Evolutionary conservation across 2,888 invertebrate genomes (phyloP).

Genomic region (Clostera curtula): DNA sequence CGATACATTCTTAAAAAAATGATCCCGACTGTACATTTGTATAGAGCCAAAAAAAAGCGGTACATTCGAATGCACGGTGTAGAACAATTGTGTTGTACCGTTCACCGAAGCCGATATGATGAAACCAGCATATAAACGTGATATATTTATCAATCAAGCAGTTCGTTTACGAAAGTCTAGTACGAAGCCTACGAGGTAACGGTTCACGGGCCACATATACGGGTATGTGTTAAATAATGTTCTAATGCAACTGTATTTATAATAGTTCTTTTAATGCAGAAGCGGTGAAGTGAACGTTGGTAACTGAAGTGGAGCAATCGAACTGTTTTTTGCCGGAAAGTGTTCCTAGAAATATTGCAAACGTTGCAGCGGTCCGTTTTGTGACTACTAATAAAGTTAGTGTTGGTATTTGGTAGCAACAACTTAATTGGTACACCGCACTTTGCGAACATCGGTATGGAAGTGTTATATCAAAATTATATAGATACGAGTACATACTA

Average conservation of each 20-base stretch:
- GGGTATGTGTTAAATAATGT: conserved; percentile 11
- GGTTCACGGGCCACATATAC: conserved; percentile 18
- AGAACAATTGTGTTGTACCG: conserved; percentile 30
- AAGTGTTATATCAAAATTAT: too few species aligned
- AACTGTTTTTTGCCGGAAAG: too few species aligned
- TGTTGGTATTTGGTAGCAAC: too few species aligned
- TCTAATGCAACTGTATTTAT: conserved; percentile 7
- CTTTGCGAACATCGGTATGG: too few species aligned
- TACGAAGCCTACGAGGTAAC: conserved; percentile 26
- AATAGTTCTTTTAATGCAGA: conserved; percentile 3
- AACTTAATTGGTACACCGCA: too few species aligned
- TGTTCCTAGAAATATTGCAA: too few species aligned
- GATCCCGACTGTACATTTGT: conserved; percentile 24
- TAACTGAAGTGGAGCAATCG: too few species aligned
- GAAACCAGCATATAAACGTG: conserved; percentile 55
- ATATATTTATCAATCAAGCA: conserved; percentile 52
- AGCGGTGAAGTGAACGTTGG: too few species aligned
- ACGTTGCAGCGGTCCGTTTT: too few species aligned
- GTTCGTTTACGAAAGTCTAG: conserved; percentile 52
- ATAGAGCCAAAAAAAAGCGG: conserved; percentile 29
- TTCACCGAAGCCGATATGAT: conserved; percentile 40
- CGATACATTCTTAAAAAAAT: too few species aligned
- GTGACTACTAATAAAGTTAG: too few species aligned
- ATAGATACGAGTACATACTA: too few species aligned
- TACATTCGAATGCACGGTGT: conserved; percentile 37